Base-by-base conservation (phyloP, 2,888 invertebrate genomes). In the Lasioglossum oenotherae region DNA sequence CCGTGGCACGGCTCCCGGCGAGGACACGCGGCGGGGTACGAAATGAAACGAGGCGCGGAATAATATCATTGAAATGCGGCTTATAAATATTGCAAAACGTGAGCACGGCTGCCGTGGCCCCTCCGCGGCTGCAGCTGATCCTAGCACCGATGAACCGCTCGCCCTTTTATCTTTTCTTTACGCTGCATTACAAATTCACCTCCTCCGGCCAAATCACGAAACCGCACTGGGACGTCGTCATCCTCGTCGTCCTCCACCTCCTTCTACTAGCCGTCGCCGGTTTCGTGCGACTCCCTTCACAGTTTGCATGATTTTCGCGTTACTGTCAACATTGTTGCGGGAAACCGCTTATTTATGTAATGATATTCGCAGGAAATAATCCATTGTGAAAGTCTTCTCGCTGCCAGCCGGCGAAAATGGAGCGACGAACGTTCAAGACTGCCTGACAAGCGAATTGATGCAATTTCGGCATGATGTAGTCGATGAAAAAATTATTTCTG, bases 61-160 rank as follows among this genome's bases (percentile, higher is more conserved):
- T 90, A 93, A 91, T 92, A 92, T 90, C 89, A 92, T 92, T 92
- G 92, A 93, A 93, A 92, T 92, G 88, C 85, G 88, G 88, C 90
- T 92, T 92, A 92, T 93, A 92, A 92, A 92, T 92, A 92, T 92
- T 92, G 89, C 92, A 90, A 91, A 90, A 90, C 91, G 89, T 88
- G 88, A 86, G 69, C 76, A 41, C 77, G 72, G 77, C n/a, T 23
- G 84, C 60, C 80, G 81, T 73, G 74, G 75, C 76, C 72, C 53
- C 84, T 38, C 60, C 71, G 80, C 78, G 81, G 67, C 73, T 83
- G 74, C 46, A 82, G 87, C 89, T 87, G 93, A 93, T 93, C 89
- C 90, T 91, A 91, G 92, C 90, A 90, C 89, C 91, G 92, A 90
- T 92, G 92, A 92, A 92, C 89, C 88, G 86, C 74, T 85, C 86